These are phyloP conservation scores for Asobara japonica DNA, from an alignment of 1,140 invertebrate genomes.

Conservation along the genomic window DNA sequence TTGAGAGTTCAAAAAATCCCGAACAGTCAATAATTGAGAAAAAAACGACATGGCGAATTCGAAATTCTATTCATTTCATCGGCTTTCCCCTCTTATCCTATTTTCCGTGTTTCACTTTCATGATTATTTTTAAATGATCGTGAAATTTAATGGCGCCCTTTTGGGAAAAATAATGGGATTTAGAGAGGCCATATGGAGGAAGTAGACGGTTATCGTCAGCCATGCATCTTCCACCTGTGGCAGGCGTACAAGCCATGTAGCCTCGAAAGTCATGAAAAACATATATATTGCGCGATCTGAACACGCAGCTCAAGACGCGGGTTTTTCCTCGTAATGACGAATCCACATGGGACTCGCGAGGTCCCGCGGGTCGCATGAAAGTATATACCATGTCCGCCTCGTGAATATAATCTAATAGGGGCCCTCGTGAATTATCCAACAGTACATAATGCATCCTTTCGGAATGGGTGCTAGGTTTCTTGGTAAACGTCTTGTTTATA, in stretches of 20 bases:
- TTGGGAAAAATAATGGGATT: slow-evolving; percentile 17
- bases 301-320: background rate
- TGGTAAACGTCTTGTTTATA: slow-evolving; percentile 16
- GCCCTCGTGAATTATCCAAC: slow-evolving; percentile 21
- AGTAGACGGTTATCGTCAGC: slow-evolving; percentile 13
- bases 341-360: slow-evolving; percentile 15
- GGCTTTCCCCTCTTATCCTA: no score
- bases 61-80: no score
- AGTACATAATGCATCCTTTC: slow-evolving; percentile 2
- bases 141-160: no score
- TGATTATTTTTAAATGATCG: no score
- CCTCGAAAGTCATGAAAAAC: slow-evolving; percentile 17
- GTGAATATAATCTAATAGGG: slow-evolving; percentile 25
- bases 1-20: no score
- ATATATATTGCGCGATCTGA: background rate
- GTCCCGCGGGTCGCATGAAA: slow-evolving; percentile 24
- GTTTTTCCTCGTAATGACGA: slow-evolving; percentile 28
- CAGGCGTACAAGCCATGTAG: slow-evolving; percentile 11
- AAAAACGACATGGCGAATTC: no score
- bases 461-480: background rate
- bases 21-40: no score
- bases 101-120: no score
- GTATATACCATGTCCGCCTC: slow-evolving; percentile 17
- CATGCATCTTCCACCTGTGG: slow-evolving; percentile 15
- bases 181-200: background rate